Percentiles rank a stretch among this genome's conserved stretches.
phyloP scores from a whole-genome alignment of 2,888 invertebrate genomes.

The Drosophila antonietae region DNA sequence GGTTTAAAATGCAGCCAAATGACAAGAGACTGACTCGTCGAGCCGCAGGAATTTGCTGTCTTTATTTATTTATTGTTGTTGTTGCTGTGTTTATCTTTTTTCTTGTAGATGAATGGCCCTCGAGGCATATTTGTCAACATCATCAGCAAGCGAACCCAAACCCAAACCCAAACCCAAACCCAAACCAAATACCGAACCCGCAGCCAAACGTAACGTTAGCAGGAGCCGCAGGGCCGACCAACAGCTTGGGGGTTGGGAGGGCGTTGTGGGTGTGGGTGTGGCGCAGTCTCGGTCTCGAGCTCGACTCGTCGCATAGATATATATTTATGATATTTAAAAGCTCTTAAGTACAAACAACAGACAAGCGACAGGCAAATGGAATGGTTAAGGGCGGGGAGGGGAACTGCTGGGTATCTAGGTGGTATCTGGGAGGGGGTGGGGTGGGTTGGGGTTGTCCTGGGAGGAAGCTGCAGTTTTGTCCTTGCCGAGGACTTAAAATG shows the following conservation, averaged over 20 bases:
- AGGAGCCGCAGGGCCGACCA: constrained; percentile 23
- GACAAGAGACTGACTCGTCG: constrained; percentile 20
- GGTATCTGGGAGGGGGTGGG: background rate
- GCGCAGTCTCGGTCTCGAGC: constrained; percentile 37
- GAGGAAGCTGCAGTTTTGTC: constrained; percentile 66
- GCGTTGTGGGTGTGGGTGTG: background rate
- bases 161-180: constrained; percentile 22
- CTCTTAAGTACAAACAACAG: constrained; percentile 81
- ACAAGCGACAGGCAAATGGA: constrained; percentile 63
- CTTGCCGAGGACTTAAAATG: constrained; percentile 63
- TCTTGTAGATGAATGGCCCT: constrained; percentile 69
- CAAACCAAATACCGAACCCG: constrained; percentile 38
- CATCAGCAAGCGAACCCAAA: constrained; percentile 60
- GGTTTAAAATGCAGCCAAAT: constrained; percentile 39
- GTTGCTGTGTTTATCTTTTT: constrained; percentile 60
- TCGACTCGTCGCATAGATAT: constrained; percentile 66
- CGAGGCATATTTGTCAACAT: constrained; percentile 82
- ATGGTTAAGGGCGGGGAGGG: background rate
- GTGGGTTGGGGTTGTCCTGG: background rate
- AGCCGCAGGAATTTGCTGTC: constrained; percentile 26
- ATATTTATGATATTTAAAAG: constrained; percentile 82
- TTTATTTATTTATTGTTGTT: constrained; percentile 19
- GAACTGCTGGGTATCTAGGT: background rate
- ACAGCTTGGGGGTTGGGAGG: background rate
- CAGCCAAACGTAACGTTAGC: constrained; percentile 50